Percentiles rank a stretch among this genome's conserved stretches.
Conservation (phyloP, 2,113 vertebrate species). For the Cyanoramphus novaezelandiae region DNA sequence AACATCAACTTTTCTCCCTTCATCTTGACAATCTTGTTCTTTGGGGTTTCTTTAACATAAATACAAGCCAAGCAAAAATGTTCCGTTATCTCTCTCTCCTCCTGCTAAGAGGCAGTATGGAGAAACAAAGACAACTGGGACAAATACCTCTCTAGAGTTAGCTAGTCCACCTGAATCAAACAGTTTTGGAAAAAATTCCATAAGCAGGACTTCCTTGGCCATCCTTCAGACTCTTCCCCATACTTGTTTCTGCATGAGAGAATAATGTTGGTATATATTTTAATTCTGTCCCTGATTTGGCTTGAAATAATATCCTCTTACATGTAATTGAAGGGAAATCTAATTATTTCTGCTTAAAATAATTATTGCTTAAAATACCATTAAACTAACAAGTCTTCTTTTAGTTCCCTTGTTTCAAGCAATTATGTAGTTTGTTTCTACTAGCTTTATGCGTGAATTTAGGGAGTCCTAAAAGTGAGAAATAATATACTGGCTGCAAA, state of each 20-base stretch:
- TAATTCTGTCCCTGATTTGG: background rate
- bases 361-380: constrained; percentile 23
- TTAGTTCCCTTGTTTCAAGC: constrained; percentile 21
- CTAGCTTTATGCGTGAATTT: background rate
- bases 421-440: constrained; percentile 34
- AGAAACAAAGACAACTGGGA: background rate
- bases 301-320: background rate
- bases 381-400: background rate
- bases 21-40: background rate
- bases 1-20: background rate
- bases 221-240: background rate
- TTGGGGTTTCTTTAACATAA: background rate
- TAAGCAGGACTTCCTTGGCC: background rate
- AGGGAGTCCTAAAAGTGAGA: background rate
- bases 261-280: background rate
- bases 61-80: background rate
- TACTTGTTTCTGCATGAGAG: background rate
- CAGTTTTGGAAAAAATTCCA: background rate
- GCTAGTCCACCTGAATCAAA: background rate
- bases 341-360: constrained; percentile 41
- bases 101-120: background rate
- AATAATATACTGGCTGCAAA: background rate
- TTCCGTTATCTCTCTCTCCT: background rate
- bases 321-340: background rate
- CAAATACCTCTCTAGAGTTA: background rate